Percentiles rank a stretch among this genome's conserved stretches.
These are phyloP conservation scores for Siphamia tubifer DNA, from an alignment of 2,113 vertebrate species.

Conservation along the genomic window DNA sequence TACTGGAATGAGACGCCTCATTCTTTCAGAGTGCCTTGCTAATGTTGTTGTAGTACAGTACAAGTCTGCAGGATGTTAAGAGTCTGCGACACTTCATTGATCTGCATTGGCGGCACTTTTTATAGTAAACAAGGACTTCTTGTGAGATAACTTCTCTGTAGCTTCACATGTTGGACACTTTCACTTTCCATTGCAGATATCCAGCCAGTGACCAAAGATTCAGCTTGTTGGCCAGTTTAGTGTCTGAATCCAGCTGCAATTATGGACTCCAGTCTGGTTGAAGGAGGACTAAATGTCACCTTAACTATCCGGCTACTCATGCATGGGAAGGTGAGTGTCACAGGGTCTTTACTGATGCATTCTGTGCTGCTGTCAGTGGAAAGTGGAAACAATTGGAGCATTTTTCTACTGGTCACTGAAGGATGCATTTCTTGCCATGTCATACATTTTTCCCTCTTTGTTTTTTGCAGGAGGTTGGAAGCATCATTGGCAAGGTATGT, in stretches of 20 bases:
- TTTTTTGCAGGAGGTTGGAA: constrained; percentile 80
- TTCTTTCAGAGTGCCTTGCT: constrained; percentile 16
- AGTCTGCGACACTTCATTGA: constrained; percentile 16
- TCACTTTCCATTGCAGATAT: constrained; percentile 42
- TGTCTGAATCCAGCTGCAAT: constrained; percentile 60
- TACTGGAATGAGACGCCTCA: constrained; percentile 30
- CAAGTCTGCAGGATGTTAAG: not conserved
- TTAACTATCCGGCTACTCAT: constrained; percentile 98
- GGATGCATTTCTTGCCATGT: not conserved
- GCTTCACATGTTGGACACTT: constrained; percentile 1
- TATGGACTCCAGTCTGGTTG: constrained; percentile 97
- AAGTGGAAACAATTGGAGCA: not conserved
- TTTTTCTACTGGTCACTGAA: not conserved
- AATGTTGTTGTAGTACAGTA: constrained; percentile 11
- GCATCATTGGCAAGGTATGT: constrained; percentile 85
- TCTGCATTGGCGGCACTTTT: constrained; percentile 1
- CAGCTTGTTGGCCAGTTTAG: constrained; percentile 63
- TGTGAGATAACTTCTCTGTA: constrained; percentile 2
- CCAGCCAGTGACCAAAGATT: constrained; percentile 71
- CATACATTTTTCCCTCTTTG: not conserved
- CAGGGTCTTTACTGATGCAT: not conserved
- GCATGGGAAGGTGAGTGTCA: constrained; percentile 90
- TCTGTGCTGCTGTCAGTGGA: not conserved
- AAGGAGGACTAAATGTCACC: constrained; percentile 98
- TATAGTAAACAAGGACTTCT: constrained; percentile 20